Evolutionary conservation across 2,888 invertebrate genomes (phyloP), one percentile per base, ranked within the genome.

Genomic region (Drosophila hamatofila): DNA sequence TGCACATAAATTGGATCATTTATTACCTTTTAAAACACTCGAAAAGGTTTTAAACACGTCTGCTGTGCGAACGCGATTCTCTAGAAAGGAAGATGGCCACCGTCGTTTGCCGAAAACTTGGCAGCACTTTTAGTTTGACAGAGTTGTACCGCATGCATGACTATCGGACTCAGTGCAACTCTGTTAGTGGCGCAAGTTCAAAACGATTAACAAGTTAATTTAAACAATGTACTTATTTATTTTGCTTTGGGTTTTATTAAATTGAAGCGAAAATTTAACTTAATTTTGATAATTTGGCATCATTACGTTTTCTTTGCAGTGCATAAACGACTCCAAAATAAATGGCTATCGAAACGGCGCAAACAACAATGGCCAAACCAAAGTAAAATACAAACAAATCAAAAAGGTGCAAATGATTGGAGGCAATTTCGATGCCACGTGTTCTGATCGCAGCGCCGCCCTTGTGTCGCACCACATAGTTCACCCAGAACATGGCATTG

Each of bases 11-110:
- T 72, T 63, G 54, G 41, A 52, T 48, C 46, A 73, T 61, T 83
- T 85, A 81, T 92, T 92, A 92, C 92, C 92, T 92, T 84, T 91
- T 90, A 91, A 92, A 92, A 91, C 91, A 91, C 92, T 91, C 78
- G 74, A 88, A 92, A 91, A 91, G 85, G 91, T 92, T 91, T 91
- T 83, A 91, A 92, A 92, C 92, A 93, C 92, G 92, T 92, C 93
- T 87, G 91, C 76, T 81, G 78, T 82, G 90, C 83, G 81, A 83
- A 88, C 88, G 92, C 90, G 91, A 91, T 82, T 90, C 88, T 90
- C 77, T 87, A 75, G 88, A 92, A 92, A 92, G 92, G 81, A 92
- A 92, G 91, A 91, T 88, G 90, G 91, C 81, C 59, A 65, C 81
- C 75, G 81, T 71, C 65, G 75, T 37, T 78, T 86, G 75, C 55